Evolutionary conservation across 30 jellyfish, hydroid and myxozoan genomes (phyloP).

Genomic region (Turritopsis dohrnii): DNA sequence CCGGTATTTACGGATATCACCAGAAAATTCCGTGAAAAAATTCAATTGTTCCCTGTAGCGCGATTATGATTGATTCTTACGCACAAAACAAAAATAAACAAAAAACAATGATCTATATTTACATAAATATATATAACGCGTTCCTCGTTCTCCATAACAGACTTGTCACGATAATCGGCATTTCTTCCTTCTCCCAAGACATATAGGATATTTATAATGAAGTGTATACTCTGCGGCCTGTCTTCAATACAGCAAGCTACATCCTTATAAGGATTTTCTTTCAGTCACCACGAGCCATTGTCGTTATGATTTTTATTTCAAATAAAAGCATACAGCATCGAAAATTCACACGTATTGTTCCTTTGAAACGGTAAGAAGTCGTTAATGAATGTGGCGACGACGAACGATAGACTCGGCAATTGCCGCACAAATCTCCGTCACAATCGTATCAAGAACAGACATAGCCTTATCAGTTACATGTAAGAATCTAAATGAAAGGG

Average conservation of each 20-base stretch:
- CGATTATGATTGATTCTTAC: too few species aligned
- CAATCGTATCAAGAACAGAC: background rate
- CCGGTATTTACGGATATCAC: background rate
- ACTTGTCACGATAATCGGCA: too few species aligned
- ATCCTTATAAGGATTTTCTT: background rate
- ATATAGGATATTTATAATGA: background rate
- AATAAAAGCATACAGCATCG: background rate
- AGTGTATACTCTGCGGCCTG: background rate
- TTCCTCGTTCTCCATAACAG: too few species aligned
- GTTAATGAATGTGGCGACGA: background rate
- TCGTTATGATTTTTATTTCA: background rate
- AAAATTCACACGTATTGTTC: background rate
- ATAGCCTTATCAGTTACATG: slow-evolving; percentile 6
- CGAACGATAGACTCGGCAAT: background rate
- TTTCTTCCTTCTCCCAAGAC: background rate
- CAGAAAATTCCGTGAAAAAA: background rate
- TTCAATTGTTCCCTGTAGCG: too few species aligned
- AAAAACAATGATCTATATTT: too few species aligned
- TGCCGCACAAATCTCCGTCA: background rate
- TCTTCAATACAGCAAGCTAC: background rate
- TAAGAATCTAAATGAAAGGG: background rate
- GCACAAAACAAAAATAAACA: too few species aligned
- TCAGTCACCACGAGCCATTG: background rate
- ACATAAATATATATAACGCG: background rate
- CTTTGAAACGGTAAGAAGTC: background rate